Evolutionary conservation across 2,797 vertebrate species (phyloP).

Genomic region (Danio albolineatus): DNA sequence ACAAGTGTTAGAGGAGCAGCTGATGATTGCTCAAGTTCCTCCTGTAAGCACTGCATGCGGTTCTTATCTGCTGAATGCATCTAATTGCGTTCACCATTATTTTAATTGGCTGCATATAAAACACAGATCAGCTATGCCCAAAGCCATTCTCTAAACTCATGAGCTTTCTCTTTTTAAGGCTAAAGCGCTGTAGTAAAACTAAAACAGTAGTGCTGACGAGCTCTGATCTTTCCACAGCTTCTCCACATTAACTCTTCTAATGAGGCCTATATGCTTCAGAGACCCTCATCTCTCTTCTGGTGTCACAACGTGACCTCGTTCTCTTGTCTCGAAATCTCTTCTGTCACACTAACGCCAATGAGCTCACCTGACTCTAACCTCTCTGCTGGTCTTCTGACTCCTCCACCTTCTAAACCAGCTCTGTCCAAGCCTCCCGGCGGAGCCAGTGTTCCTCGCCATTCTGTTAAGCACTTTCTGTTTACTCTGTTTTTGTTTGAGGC

Average conservation of each 20-base stretch:
- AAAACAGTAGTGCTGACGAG: conserved; percentile 69
- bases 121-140: neutral
- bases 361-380: conserved; percentile 90
- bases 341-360: conserved; percentile 90
- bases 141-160: neutral
- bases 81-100: neutral
- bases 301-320: conserved; percentile 84
- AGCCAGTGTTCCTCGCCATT: conserved; percentile 86
- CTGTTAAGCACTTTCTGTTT: conserved; percentile 77
- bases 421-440: conserved; percentile 81
- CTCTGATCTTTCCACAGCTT: conserved; percentile 85
- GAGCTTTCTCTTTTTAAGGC: neutral
- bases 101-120: conserved; percentile 4
- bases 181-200: conserved; percentile 4
- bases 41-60: conserved; percentile 81
- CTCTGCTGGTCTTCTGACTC: conserved; percentile 87
- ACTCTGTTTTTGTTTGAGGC: conserved; percentile 17
- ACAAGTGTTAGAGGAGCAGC: conserved; percentile 90
- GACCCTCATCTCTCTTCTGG: conserved; percentile 91
- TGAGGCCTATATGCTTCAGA: conserved; percentile 86
- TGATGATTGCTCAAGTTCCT: conserved; percentile 87
- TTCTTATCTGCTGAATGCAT: neutral
- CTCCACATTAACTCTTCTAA: conserved; percentile 85
- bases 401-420: conserved; percentile 85
- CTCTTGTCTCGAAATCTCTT: conserved; percentile 92